Evolutionary conservation across 2,888 invertebrate genomes (phyloP).

Genomic region (Nomada hirtipes): DNA sequence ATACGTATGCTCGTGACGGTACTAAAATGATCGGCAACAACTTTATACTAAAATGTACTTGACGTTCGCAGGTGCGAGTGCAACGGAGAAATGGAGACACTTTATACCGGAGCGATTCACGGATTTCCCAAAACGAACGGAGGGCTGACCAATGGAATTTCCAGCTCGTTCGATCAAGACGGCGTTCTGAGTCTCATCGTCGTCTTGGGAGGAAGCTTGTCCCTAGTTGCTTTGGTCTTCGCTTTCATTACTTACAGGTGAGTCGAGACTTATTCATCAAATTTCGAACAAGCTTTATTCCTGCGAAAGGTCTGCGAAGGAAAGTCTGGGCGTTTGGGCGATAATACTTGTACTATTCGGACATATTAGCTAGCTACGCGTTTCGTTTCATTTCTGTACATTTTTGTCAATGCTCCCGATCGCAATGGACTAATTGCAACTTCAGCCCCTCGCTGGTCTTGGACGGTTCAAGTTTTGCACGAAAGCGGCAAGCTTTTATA

Average conservation of each 20-base stretch:
- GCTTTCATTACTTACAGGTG: slow-evolving; percentile 90
- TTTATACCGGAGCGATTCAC: slow-evolving; percentile 81
- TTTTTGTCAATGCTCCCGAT: too few species aligned
- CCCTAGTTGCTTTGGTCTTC: slow-evolving; percentile 88
- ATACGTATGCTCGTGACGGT: too few species aligned
- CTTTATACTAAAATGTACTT: neutral
- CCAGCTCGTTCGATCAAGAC: slow-evolving; percentile 85
- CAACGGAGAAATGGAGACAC: slow-evolving; percentile 78
- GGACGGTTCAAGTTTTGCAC: neutral
- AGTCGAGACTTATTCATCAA: slow-evolving; percentile 68
- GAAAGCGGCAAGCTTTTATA: slow-evolving; percentile 17
- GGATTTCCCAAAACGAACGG: slow-evolving; percentile 76
- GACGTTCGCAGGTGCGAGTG: slow-evolving; percentile 40
- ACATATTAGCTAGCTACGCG: too few species aligned
- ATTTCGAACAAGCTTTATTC: too few species aligned
- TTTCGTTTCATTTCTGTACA: too few species aligned
- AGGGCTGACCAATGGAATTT: slow-evolving; percentile 78
- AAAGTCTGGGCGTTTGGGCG: too few species aligned
- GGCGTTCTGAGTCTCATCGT: slow-evolving; percentile 88
- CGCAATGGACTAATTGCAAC: too few species aligned
- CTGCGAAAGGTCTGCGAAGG: too few species aligned
- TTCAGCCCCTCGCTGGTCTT: too few species aligned
- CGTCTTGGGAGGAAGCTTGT: slow-evolving; percentile 88
- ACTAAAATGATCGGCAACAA: too few species aligned
- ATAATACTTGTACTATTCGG: too few species aligned